Evolutionary conservation across 37 sponge, comb jelly and placozoan species (phyloP).

Genomic region (Agelas oroides): DNA sequence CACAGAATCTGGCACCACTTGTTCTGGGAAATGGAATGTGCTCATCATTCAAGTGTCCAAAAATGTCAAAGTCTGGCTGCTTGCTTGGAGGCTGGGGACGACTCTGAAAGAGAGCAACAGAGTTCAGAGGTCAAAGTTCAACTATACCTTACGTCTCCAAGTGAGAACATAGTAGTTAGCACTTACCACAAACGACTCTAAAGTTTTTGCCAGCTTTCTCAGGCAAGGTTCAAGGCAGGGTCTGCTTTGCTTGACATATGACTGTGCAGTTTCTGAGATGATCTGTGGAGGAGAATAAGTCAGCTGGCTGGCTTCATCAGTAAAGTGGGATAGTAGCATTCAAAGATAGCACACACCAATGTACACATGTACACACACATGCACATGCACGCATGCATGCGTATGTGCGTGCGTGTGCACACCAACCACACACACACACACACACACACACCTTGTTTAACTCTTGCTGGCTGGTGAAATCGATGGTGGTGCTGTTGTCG

Average conservation of each 20-base stretch:
- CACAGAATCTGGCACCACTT: constrained; percentile 88
- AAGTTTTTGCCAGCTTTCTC: constrained; percentile 45
- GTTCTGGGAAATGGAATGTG: constrained; percentile 89
- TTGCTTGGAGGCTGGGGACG: constrained; percentile 51
- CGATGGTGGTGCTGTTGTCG: constrained; percentile 70
- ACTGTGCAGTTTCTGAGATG: constrained; percentile 58
- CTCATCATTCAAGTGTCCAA: constrained; percentile 75
- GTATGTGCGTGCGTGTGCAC: too few species aligned
- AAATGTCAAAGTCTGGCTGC: constrained; percentile 51
- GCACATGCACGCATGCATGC: too few species aligned
- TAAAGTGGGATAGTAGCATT: too few species aligned
- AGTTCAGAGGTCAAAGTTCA: not conserved
- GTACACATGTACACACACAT: too few species aligned
- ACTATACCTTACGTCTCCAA: too few species aligned
- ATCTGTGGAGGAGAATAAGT: constrained; percentile 25
- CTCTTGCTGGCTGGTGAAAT: constrained; percentile 45
- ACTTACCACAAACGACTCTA: constrained; percentile 64
- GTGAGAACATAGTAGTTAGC: too few species aligned
- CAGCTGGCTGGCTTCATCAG: too few species aligned
- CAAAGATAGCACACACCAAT: too few species aligned
- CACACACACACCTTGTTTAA: constrained; percentile 49
- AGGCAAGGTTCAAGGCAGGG: constrained; percentile 86
- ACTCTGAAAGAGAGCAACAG: constrained; percentile 11
- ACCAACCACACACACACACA: not conserved
- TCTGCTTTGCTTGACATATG: constrained; percentile 59